A percentile compares a stretch with the other conserved stretches of the same genome.
Conservation (phyloP, 35 echinoderm and acorn worm genomes). For the Strongylocentrotus purpuratus region DNA sequence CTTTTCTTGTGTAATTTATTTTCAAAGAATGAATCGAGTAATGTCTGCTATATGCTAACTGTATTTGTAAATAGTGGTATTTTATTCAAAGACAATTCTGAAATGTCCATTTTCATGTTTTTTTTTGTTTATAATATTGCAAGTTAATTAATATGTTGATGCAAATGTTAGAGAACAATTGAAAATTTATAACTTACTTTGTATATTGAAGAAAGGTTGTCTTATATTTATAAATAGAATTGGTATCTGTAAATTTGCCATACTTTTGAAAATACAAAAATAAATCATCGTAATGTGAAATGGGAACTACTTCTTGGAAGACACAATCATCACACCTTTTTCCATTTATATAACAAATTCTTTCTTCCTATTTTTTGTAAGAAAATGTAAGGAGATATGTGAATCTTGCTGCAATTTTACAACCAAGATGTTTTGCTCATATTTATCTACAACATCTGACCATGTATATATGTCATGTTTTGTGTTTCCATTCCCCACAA, state of each 20-base stretch:
- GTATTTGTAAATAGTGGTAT: constrained; percentile 44
- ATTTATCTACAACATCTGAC: constrained; percentile 17
- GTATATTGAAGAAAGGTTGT: constrained; percentile 46
- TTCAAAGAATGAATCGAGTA: not conserved
- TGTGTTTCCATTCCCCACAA: constrained; percentile 3
- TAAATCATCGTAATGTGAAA: not conserved
- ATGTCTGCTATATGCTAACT: constrained; percentile 8
- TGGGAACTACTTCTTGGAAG: not conserved
- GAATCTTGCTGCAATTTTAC: constrained; percentile 36
- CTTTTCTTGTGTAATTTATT: not conserved
- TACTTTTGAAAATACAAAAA: constrained; percentile 17
- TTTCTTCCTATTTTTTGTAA: constrained; percentile 14
- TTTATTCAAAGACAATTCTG: constrained; percentile 41
- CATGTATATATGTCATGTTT: constrained; percentile 31
- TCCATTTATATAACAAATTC: not conserved
- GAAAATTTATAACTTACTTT: constrained; percentile 35
- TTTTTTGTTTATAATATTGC: constrained; percentile 1
- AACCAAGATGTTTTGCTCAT: constrained; percentile 28
- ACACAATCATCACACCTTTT: not conserved
- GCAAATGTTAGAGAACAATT: constrained; percentile 7
- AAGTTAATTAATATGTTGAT: not conserved
- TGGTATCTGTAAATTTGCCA: constrained; percentile 36
- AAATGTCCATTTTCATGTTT: constrained; percentile 27
- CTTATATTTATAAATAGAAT: constrained; percentile 30
- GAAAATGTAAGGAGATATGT: constrained; percentile 3